Base-by-base conservation (phyloP, 2,797 vertebrate species). In the Falco biarmicus region DNA sequence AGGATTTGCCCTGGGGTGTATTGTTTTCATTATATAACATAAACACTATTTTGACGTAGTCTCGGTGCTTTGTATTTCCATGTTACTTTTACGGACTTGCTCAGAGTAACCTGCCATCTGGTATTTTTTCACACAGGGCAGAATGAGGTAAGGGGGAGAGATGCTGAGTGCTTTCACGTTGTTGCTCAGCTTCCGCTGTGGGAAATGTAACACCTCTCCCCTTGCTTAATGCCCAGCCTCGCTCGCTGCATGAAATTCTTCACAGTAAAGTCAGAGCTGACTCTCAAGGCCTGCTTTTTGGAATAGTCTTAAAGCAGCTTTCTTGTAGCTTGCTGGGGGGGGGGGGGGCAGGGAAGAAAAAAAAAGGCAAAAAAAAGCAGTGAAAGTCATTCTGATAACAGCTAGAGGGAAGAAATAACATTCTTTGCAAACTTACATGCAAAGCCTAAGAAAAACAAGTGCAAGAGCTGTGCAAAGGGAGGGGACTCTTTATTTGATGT, bases 371-470 rank as follows among this genome's bases (percentile, higher is more conserved):
- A 84, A 54, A 80, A 92, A 76, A 28, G 41, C 21, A 50, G 63
- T 57, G 65, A 75, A 85, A 64, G 57, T 88, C 75, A 74, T 87
- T 74, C 53, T 85, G 84, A 53, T 84, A 90, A 92, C 95, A 90
- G 70, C 85, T 93, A 74, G 69, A 94, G 56, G 47, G 57, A 89
- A 85, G 48, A 84, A 89, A 47, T 85, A 93, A 73, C 2, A 0
- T 89, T 94, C 81, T 89, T 84, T 65, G 68, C 53, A 75, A 61
- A 71, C 60, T 87, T 82, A 56, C 65, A 73, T 90, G 86, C 54
- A 77, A 78, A 86, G 76, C 50, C 68, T 64, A 20, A 50, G 57
- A 47, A 63, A 94, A 93, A 77, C 28, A 93, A 89, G 24, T 39
- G 13, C 57, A 94, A 80, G 64, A 56, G 70, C 81, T 84, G 70